Percentiles rank a stretch among this genome's conserved stretches.
These are phyloP conservation scores for Drosophila kikkawai DNA, from an alignment of 1,140 invertebrate genomes.

Conservation along the genomic window DNA sequence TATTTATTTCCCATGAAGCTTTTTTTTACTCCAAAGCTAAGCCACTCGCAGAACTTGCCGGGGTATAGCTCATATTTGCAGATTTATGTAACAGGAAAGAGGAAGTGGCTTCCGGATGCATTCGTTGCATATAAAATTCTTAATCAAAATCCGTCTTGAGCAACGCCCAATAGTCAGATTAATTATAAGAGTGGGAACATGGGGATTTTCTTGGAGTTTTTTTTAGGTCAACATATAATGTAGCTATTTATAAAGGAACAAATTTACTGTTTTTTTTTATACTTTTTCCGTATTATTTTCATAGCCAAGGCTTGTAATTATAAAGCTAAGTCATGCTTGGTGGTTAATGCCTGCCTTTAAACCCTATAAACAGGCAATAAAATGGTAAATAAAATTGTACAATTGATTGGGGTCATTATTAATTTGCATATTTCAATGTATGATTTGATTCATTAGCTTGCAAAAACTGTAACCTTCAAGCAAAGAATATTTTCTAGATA, in stretches of 20 bases:
- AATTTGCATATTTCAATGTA: conserved; percentile 10
- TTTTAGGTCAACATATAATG: background rate
- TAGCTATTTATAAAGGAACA: background rate
- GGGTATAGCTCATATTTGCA: conserved; percentile 17
- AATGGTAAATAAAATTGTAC: background rate
- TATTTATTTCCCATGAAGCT: conserved; percentile 75
- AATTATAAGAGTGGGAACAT: background rate
- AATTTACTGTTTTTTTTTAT: no score
- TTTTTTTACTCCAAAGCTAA: conserved; percentile 29
- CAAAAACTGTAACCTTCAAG: background rate
- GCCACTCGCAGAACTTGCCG: conserved; percentile 15
- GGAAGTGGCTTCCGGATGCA: conserved; percentile 28
- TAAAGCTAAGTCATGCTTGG: background rate
- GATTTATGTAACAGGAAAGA: conserved; percentile 35
- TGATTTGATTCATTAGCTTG: background rate
- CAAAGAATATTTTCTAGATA: background rate
- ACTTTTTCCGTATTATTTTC: background rate
- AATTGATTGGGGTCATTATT: background rate
- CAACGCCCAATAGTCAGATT: background rate
- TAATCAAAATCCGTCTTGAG: conserved; percentile 1
- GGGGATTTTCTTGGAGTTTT: background rate
- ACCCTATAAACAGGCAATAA: background rate
- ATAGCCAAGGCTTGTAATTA: no score
- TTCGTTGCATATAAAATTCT: background rate
- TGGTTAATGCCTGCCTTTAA: background rate